Base-by-base conservation (phyloP, 2,113 vertebrate species). In the Lethenteron reissneri region DNA sequence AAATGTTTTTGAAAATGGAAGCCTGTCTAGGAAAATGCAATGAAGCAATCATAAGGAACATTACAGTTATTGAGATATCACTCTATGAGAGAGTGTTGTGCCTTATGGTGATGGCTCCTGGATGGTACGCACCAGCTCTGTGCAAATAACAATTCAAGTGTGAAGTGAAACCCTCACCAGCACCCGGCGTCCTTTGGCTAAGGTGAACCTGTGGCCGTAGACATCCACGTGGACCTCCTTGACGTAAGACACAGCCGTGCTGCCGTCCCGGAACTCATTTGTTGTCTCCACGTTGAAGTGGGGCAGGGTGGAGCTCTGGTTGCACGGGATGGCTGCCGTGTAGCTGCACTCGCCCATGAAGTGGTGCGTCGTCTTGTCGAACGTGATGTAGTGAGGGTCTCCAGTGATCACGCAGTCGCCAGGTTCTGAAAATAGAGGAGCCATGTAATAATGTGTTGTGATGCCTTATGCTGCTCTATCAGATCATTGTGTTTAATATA, bases 171-270 rank as follows among this genome's bases (percentile, higher is more conserved):
- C 41, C 74, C 81, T 74, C 80, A 90, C 89, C 84, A 89, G 72
- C 71, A 86, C 83, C 77, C 80, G 78, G 76, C 78, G 80, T 58
- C 73, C 80, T 76, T 88, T 92, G 77, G 83, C 76, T 56, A 83
- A 75, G 4, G 74, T 76, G 72, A 83, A 78, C 72, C 78, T 79
- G 72, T 79, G 70, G 64, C 72, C 75, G 11, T 74, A 57, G 3
- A 81, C 75, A 15, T 81, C 73, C 0, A 81, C 1, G 4, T 78
- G 76, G 72, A 82, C 59, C 0, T 79, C 76, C 0, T 0, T 72
- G 2, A 83, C 75, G 0, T 80, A 81, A 57, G 80, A 82, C n/a
- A 81, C 79, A 0, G 0, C 75, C 0, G 8, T 76, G 71, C 78
- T 80, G 70, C 73, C 0, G 72, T 56, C 1, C 56, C 74, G 75